Percentiles rank a stretch among this genome's conserved stretches.
phyloP scores from a whole-genome alignment of 2,113 vertebrate genomes.

The Murina feae region DNA sequence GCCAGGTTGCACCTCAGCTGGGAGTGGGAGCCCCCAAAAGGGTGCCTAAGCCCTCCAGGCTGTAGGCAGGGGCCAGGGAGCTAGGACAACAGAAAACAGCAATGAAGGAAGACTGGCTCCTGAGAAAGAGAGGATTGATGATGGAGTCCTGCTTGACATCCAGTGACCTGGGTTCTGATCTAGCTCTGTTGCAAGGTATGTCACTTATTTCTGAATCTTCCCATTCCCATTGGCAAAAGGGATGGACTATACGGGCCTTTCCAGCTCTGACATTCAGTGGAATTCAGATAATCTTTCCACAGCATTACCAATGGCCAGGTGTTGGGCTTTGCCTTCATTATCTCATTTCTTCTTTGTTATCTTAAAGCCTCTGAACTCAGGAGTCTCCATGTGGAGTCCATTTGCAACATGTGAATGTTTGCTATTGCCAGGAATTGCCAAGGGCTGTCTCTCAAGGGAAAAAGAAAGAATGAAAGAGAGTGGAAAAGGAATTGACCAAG shows the following conservation, averaged over 20 bases:
- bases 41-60: background rate
- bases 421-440: background rate
- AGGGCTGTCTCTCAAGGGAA: background rate
- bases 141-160: background rate
- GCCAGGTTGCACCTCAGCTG: background rate
- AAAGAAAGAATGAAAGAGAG: background rate
- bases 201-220: background rate
- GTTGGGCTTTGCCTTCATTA: background rate
- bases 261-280: background rate
- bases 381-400: background rate
- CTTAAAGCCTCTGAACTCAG: background rate
- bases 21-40: background rate
- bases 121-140: background rate
- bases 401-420: background rate
- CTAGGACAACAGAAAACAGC: background rate
- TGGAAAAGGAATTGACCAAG: background rate
- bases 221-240: background rate
- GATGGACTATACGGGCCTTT: background rate
- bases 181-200: background rate
- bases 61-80: background rate
- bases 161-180: background rate
- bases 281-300: background rate
- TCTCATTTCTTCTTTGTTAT: background rate
- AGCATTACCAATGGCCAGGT: background rate
- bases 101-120: background rate